Percentiles rank a stretch among this genome's conserved stretches.
Evolutionary conservation across 2,797 vertebrate species (phyloP).

Genomic region (Hyperoplus lanceolatus): DNA sequence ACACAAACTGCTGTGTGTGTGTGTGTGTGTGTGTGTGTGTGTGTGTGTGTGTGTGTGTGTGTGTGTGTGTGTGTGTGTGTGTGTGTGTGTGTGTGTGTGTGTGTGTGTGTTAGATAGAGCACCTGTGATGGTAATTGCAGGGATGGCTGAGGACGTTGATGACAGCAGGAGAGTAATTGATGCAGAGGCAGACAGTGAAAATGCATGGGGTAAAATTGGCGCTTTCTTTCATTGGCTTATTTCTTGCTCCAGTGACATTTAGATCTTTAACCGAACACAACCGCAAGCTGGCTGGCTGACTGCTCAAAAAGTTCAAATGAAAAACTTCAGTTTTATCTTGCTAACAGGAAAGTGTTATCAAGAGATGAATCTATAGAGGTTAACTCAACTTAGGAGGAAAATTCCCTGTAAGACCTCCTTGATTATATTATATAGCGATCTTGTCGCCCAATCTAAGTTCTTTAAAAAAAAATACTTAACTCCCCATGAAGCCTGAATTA

Average conservation of each 20-base stretch:
- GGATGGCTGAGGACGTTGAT: not conserved
- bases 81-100: not conserved
- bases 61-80: not conserved
- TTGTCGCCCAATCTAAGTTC: conserved; percentile 28
- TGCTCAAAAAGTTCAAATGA: conserved; percentile 8
- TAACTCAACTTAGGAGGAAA: conserved; percentile 29
- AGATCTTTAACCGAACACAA: conserved; percentile 1
- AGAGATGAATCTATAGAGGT: conserved; percentile 36
- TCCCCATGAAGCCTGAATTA: conserved; percentile 41
- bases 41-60: not conserved
- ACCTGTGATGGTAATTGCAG: not conserved
- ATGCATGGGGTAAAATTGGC: conserved; percentile 30
- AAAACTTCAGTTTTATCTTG: conserved; percentile 16
- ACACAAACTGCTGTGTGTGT: not conserved
- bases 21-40: not conserved
- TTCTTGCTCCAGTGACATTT: conserved; percentile 8
- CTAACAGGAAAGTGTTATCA: conserved; percentile 3
- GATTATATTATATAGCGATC: conserved; percentile 49
- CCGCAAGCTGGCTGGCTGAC: not conserved
- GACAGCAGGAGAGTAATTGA: conserved; percentile 36
- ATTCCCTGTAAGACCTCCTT: conserved; percentile 26
- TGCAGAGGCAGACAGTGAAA: conserved; percentile 19
- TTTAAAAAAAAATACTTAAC: conserved; percentile 16
- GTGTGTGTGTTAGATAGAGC: not conserved
- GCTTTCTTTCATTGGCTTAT: conserved; percentile 17